A percentile compares a stretch with the other conserved stretches of the same genome.
These are phyloP conservation scores for Siniperca undulata DNA, from an alignment of 2,797 vertebrate species.

Conservation along the genomic window DNA sequence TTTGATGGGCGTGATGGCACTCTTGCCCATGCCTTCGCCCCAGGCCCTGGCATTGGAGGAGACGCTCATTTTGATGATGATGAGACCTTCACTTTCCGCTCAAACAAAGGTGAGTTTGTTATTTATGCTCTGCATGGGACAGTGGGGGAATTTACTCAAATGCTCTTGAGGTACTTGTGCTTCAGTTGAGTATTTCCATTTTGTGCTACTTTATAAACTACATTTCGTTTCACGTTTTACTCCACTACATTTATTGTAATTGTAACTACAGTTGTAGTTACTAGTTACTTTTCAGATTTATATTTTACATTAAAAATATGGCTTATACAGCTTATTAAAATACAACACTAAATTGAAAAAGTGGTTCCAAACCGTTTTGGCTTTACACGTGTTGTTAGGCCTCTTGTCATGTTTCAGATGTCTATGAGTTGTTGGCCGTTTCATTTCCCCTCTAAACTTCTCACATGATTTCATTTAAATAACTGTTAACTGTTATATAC, in stretches of 20 bases:
- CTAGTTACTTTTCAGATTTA: not conserved
- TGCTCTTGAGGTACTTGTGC: not conserved
- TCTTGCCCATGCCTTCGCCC: conserved; percentile 90
- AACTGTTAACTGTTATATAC: too few relatives aligned
- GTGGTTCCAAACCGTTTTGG: too few relatives aligned
- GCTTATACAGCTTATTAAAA: not conserved
- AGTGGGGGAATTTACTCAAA: not conserved
- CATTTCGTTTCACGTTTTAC: not conserved
- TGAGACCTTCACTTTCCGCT: conserved; percentile 86
- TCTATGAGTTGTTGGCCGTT: too few relatives aligned
- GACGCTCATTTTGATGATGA: conserved; percentile 93
- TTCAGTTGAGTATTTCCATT: not conserved
- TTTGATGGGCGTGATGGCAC: conserved; percentile 87
- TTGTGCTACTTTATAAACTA: not conserved
- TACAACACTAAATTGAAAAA: not conserved
- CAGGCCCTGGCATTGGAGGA: conserved; percentile 84
- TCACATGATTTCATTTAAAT: not conserved
- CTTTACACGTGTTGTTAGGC: too few relatives aligned
- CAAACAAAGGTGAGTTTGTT: conserved; percentile 65
- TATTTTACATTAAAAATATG: not conserved
- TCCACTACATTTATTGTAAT: not conserved
- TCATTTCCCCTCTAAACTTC: not conserved
- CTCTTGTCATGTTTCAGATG: too few relatives aligned
- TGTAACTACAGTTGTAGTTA: not conserved
- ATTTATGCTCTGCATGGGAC: too few relatives aligned